These are phyloP conservation scores for Holcopasites calliopsidis DNA, from an alignment of 1,140 invertebrate species.

Conservation along the genomic window DNA sequence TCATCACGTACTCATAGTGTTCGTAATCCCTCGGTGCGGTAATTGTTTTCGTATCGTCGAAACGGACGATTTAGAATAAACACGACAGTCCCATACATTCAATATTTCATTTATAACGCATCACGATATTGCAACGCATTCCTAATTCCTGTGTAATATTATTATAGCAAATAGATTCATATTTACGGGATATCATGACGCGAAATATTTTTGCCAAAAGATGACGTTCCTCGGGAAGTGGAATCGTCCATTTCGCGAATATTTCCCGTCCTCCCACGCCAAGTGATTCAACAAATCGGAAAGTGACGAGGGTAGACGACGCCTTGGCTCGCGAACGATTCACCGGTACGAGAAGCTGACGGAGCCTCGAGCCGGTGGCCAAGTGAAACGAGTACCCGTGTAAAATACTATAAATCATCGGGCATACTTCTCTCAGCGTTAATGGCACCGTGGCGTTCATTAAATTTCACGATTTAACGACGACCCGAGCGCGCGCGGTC, in stretches of 20 bases:
- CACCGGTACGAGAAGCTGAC: not conserved
- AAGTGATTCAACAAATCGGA: constrained; percentile 21
- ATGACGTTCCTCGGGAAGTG: not conserved
- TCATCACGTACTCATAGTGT: not conserved
- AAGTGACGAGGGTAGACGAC: not conserved
- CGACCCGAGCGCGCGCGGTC: constrained; percentile 6
- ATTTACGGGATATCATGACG: not conserved
- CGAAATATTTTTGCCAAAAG: not conserved
- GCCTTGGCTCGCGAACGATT: constrained; percentile 10
- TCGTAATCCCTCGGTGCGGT: not conserved
- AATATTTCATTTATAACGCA: too few species aligned
- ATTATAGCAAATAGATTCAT: not conserved
- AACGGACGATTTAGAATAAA: too few species aligned
- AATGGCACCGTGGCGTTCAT: constrained; percentile 45
- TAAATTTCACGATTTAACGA: constrained; percentile 55
- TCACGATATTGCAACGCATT: too few species aligned
- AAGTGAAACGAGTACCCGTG: not conserved
- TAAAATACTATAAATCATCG: constrained; percentile 47
- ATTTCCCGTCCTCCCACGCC: constrained; percentile 15
- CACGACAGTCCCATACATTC: too few species aligned
- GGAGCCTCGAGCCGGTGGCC: not conserved
- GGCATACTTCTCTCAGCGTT: constrained; percentile 33
- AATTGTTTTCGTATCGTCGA: not conserved
- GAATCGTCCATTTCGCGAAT: not conserved
- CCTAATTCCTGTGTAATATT: too few species aligned